phyloP scores from a whole-genome alignment of 1,140 invertebrate genomes.

The Psix sp. region DNA sequence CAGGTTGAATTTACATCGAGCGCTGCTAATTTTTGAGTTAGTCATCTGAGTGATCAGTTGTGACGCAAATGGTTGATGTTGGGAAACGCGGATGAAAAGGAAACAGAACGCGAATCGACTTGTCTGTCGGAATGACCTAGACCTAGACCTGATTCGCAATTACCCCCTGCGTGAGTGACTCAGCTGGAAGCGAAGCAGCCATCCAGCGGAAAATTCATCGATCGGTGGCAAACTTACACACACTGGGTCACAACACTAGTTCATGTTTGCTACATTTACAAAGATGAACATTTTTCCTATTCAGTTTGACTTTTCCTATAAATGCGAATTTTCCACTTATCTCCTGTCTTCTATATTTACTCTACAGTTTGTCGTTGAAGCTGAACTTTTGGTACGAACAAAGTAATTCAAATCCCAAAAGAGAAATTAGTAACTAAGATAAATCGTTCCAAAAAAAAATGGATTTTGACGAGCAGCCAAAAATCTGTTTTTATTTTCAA shows the following conservation, averaged over 20 bases:
- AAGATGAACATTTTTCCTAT: no score
- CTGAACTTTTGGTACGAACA: no score
- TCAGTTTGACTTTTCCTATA: no score
- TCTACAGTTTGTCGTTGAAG: no score
- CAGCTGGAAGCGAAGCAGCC: constrained; percentile 40
- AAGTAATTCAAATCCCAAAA: no score
- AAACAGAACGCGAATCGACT: constrained; percentile 4
- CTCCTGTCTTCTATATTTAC: no score
- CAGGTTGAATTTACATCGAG: no score
- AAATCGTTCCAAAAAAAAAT: no score
- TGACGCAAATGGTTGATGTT: neutral
- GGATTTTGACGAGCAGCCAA: no score
- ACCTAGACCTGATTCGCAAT: constrained; percentile 37
- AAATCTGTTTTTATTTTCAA: no score
- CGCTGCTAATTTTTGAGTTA: neutral
- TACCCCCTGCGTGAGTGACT: constrained; percentile 29
- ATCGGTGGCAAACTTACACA: constrained; percentile 23
- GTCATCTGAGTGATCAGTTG: neutral
- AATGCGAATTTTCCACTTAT: no score
- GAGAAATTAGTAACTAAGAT: no score
- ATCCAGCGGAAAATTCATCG: constrained; percentile 41
- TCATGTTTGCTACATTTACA: constrained; percentile 15
- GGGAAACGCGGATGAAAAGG: neutral
- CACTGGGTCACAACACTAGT: constrained; percentile 31
- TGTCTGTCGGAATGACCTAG: constrained; percentile 28